Conservation (phyloP, 2,888 invertebrate genomes). For the Yponomeuta sedellus region DNA sequence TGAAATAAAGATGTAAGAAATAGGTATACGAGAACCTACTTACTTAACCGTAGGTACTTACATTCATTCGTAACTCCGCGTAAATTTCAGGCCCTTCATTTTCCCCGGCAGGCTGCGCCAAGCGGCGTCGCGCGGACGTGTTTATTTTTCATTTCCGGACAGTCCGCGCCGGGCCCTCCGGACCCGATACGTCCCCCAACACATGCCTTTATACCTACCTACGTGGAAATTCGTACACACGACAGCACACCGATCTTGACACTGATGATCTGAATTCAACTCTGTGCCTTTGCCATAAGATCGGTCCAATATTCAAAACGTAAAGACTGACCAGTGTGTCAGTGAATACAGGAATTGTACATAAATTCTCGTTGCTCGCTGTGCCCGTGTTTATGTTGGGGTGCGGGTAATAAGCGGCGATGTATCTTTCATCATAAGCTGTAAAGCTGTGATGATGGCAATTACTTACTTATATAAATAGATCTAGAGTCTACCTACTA, state of each 20-base stretch:
- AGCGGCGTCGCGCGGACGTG: slow-evolving; percentile 55
- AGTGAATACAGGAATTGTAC: not conserved
- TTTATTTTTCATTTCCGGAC: slow-evolving; percentile 76
- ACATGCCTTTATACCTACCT: not conserved
- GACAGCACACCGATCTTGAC: no score
- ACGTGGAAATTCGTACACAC: not conserved
- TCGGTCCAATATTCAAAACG: no score
- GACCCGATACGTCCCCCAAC: slow-evolving; percentile 21
- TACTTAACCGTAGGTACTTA: not conserved
- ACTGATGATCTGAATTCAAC: no score
- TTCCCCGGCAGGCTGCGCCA: slow-evolving; percentile 62
- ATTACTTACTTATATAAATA: not conserved
- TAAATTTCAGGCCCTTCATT: slow-evolving; percentile 45
- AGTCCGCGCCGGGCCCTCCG: slow-evolving; percentile 45
- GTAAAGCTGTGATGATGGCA: not conserved
- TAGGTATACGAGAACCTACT: no score
- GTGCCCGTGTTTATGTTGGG: not conserved
- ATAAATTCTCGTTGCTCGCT: not conserved
- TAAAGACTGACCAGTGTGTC: no score
- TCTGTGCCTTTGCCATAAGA: no score
- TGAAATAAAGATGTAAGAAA: no score
- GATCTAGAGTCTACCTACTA: no score
- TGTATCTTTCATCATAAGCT: not conserved
- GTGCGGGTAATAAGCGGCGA: not conserved
- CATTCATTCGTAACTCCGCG: slow-evolving; percentile 22